Conservation (phyloP, 2,888 invertebrate species). For the Caradrina kadenii region DNA sequence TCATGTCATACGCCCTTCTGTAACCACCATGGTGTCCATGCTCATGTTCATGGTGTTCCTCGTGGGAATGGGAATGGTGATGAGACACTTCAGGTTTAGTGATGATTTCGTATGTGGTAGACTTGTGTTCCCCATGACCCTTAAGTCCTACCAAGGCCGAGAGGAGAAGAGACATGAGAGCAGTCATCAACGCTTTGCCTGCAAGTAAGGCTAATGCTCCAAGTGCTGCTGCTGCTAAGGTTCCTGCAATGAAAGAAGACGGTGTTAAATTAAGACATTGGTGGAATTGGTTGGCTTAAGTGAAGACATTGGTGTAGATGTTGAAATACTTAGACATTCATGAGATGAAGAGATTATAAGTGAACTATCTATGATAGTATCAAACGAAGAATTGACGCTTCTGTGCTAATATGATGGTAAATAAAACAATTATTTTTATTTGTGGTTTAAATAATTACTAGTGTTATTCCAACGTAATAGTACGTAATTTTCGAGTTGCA, state of each 20-base stretch:
- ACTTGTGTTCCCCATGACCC: conserved; percentile 92
- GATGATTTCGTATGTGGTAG: conserved; percentile 95
- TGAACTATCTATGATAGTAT: too few species aligned
- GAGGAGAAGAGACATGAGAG: conserved; percentile 94
- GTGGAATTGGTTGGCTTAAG: too few species aligned
- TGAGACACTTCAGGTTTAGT: conserved; percentile 95
- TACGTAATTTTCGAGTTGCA: not conserved
- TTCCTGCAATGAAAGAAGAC: conserved; percentile 85
- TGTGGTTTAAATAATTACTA: not conserved
- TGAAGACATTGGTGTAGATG: not conserved
- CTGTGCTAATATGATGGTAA: not conserved
- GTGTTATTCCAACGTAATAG: not conserved
- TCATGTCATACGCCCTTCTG: conserved; percentile 88
- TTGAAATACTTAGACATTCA: not conserved
- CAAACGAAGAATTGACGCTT: not conserved
- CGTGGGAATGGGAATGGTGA: conserved; percentile 93
- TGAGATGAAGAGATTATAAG: not conserved
- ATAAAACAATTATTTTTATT: not conserved
- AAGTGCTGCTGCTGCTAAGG: conserved; percentile 93
- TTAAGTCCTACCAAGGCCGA: conserved; percentile 95
- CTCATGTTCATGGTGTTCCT: conserved; percentile 91
- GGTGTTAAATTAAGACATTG: not conserved
- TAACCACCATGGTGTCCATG: conserved; percentile 90
- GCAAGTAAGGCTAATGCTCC: conserved; percentile 94
- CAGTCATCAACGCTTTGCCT: conserved; percentile 96